Evolutionary conservation across 2,113 vertebrate species (phyloP).

Genomic region (Ammodytes dubius): DNA sequence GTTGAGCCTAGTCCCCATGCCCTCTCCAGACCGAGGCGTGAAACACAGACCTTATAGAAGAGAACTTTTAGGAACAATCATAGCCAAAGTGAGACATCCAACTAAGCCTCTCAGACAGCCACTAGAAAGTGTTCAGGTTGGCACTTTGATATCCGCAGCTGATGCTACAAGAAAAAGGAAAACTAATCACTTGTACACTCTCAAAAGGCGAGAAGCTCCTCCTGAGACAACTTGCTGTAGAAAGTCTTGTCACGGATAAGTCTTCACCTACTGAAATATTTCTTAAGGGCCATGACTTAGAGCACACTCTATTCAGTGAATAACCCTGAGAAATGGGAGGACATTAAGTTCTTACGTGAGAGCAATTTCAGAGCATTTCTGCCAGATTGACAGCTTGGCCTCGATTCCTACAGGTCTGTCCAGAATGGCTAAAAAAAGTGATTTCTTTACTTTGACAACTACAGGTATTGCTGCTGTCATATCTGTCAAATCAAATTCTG

Average conservation of each 20-base stretch:
- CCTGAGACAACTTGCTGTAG: background rate
- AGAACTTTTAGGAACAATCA: slow-evolving; percentile 45
- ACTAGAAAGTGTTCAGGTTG: slow-evolving; percentile 7
- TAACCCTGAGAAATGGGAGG: background rate
- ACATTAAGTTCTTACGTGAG: background rate
- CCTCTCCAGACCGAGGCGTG: slow-evolving; percentile 23
- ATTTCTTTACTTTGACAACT: background rate
- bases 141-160: slow-evolving; percentile 4
- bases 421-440: background rate
- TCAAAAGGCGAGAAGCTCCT: slow-evolving; percentile 2
- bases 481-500: background rate
- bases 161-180: background rate
- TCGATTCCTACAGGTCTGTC: slow-evolving; percentile 4
- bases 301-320: background rate
- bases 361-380: slow-evolving; percentile 17
- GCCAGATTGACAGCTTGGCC: slow-evolving; percentile 2
- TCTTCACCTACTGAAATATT: slow-evolving; percentile 10
- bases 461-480: background rate
- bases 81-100: background rate
- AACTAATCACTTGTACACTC: background rate
- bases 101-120: slow-evolving; percentile 23
- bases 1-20: slow-evolving; percentile 41
- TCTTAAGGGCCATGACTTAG: background rate
- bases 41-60: slow-evolving; percentile 41
- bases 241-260: slow-evolving; percentile 13